Percentiles rank a stretch among this genome's conserved stretches.
Conservation (phyloP, 2,888 invertebrate species). For the Capitulum mitella region DNA sequence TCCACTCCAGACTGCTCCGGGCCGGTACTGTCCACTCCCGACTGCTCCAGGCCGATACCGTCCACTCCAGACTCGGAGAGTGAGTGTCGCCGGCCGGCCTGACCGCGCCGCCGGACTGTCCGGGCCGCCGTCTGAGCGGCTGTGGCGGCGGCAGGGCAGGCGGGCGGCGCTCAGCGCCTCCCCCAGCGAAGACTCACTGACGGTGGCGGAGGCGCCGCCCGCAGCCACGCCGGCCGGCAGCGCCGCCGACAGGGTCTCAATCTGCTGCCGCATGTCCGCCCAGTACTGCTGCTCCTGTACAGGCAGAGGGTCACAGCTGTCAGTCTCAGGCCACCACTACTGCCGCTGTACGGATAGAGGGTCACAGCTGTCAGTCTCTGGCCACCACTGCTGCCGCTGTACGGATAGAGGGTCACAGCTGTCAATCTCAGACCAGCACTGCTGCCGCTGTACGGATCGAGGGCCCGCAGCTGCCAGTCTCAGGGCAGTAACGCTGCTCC, state of each 20-base stretch:
- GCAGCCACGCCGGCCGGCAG: not conserved
- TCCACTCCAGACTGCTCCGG: too few relatives aligned
- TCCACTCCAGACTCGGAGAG: too few relatives aligned
- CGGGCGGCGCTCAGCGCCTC: not conserved
- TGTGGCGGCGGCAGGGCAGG: not conserved
- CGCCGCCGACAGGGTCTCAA: not conserved
- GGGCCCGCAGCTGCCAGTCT: not conserved
- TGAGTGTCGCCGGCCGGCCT: too few relatives aligned
- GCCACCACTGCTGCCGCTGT: too few relatives aligned
- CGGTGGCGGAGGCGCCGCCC: not conserved
- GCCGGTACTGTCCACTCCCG: too few relatives aligned
- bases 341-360: too few relatives aligned
- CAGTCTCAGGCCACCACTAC: not conserved
- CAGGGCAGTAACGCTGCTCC: not conserved
- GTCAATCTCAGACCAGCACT: not conserved
- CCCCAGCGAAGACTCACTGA: not conserved
- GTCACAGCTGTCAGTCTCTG: too few relatives aligned
- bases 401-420: too few relatives aligned
- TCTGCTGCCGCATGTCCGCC: slow-evolving; percentile 7
- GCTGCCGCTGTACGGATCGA: slow-evolving; percentile 14
- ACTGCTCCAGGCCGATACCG: too few relatives aligned
- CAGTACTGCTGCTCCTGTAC: slow-evolving; percentile 23
- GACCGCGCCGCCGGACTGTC: not conserved
- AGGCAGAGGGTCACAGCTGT: not conserved
- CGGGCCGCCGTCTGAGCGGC: not conserved